Conservation (phyloP, 2,888 invertebrate genomes). For the Mimas tiliae region DNA sequence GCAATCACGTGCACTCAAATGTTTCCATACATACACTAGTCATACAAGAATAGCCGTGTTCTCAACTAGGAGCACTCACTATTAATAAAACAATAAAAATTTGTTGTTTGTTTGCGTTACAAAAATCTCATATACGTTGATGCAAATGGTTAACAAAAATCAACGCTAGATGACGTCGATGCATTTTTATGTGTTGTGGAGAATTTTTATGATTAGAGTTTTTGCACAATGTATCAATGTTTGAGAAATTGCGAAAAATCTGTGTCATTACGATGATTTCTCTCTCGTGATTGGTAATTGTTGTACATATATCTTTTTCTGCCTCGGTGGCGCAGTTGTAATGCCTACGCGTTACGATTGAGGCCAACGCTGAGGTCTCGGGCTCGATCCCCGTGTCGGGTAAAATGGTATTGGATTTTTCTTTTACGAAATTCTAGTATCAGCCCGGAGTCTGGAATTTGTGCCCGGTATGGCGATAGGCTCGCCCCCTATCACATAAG, state of each 20-base stretch:
- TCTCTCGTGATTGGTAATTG: no score
- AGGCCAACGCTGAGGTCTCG: no score
- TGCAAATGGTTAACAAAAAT: slow-evolving; percentile 3
- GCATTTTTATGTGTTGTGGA: neutral
- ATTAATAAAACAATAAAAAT: slow-evolving; percentile 12
- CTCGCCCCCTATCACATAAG: no score
- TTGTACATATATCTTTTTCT: no score
- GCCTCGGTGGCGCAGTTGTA: no score
- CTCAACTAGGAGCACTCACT: neutral
- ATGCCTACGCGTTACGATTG: no score
- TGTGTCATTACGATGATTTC: neutral
- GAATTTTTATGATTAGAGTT: neutral
- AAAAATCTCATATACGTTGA: neutral
- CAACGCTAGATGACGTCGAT: neutral
- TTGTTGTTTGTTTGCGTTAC: neutral
- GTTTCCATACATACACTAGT: neutral
- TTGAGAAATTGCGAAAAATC: neutral
- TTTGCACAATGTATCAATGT: neutral
- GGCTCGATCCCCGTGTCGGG: no score
- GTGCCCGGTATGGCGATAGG: no score
- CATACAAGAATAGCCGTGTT: neutral
- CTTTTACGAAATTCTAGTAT: no score
- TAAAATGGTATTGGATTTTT: no score
- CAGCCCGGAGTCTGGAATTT: no score
- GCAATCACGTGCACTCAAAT: no score